A percentile compares a stretch with the other conserved stretches of the same genome.
phyloP scores from a whole-genome alignment of 2,113 vertebrate genomes.

The Erinaceus europaeus region DNA sequence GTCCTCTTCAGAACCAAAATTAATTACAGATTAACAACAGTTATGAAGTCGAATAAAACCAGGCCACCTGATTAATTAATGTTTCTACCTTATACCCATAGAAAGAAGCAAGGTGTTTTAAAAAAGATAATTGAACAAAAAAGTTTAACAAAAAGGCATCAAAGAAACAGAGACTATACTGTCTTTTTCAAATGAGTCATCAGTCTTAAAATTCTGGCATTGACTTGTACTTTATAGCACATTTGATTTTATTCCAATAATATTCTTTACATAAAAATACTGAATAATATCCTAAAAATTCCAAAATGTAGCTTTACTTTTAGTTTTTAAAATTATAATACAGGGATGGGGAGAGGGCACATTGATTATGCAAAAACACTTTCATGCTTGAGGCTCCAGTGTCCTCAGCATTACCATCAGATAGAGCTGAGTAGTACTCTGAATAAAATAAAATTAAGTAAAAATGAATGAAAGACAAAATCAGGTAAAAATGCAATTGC shows the following conservation, averaged over 20 bases:
- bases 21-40: conserved; percentile 43
- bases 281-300: not conserved
- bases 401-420: too few relatives aligned
- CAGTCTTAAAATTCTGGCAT: not conserved
- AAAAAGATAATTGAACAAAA: conserved; percentile 19
- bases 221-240: not conserved
- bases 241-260: not conserved
- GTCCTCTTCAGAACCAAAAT: not conserved
- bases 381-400: too few relatives aligned
- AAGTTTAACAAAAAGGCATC: not conserved
- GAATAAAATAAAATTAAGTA: too few relatives aligned
- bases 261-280: not conserved
- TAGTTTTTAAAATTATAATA: not conserved
- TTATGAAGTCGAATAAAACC: conserved; percentile 10
- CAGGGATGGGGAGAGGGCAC: too few relatives aligned
- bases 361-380: too few relatives aligned
- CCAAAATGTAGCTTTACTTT: not conserved
- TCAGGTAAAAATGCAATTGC: not conserved
- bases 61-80: not conserved
- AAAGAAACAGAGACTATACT: not conserved
- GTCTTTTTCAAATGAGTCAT: not conserved
- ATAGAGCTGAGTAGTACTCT: too few relatives aligned
- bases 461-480: too few relatives aligned
- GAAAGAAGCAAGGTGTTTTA: conserved; percentile 11
- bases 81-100: not conserved